Percentiles rank a stretch among this genome's conserved stretches.
These are phyloP conservation scores for Melanargia galathea DNA, from an alignment of 2,888 invertebrate species.

Conservation along the genomic window DNA sequence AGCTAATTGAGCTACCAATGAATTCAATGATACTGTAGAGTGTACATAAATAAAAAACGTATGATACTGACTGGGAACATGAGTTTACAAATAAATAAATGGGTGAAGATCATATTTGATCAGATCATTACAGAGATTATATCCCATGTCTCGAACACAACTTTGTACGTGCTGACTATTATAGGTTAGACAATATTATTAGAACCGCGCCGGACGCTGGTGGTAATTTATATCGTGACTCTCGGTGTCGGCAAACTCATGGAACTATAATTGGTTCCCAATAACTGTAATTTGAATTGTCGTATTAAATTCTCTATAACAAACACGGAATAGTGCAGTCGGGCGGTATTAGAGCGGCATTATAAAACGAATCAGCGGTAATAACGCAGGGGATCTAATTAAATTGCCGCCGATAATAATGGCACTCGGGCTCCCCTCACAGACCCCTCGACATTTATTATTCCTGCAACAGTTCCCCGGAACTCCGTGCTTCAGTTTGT, in stretches of 20 bases:
- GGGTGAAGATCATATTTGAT: conserved; percentile 26
- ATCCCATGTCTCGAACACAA: conserved; percentile 25
- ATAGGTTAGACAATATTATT: conserved; percentile 44
- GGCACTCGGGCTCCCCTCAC: conserved; percentile 71
- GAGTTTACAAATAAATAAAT: conserved; percentile 22
- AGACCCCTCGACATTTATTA: conserved; percentile 78
- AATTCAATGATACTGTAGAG: neutral
- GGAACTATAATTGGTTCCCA: conserved; percentile 51
- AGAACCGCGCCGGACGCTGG: conserved; percentile 41
- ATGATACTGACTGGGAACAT: conserved; percentile 2
- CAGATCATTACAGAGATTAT: conserved; percentile 27
- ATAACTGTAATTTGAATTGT: conserved; percentile 56
- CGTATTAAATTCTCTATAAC: conserved; percentile 51
- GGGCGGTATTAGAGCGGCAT: conserved; percentile 69
- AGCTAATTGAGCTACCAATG: neutral
- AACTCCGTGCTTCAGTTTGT: conserved; percentile 47
- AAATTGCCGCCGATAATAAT: conserved; percentile 81
- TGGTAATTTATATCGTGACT: conserved; percentile 46
- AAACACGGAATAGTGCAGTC: conserved; percentile 52
- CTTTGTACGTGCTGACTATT: conserved; percentile 32
- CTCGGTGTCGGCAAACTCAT: conserved; percentile 34
- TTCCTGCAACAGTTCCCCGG: conserved; percentile 65
- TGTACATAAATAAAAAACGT: no score
- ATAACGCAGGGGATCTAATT: conserved; percentile 80
- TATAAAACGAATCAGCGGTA: conserved; percentile 79